These are phyloP conservation scores for Elmis aenea DNA, from an alignment of 2,888 invertebrate genomes.

Conservation along the genomic window DNA sequence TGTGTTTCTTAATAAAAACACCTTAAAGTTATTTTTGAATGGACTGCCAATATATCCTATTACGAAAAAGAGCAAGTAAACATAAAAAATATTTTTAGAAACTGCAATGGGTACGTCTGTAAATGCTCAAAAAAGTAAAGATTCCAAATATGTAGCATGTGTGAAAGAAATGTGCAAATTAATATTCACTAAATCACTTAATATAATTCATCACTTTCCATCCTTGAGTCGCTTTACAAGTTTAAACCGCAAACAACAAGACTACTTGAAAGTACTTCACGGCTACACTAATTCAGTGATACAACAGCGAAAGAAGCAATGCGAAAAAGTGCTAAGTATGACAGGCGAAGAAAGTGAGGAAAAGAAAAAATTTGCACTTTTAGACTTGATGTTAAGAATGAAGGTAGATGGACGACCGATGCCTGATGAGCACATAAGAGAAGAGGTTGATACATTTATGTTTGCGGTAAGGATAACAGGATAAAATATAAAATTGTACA, in stretches of 20 bases:
- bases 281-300: conserved; percentile 56
- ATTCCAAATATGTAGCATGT: conserved; percentile 67
- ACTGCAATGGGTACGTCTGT: conserved; percentile 78
- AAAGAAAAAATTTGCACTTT: conserved; percentile 61
- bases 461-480: too few species aligned
- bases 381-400: conserved; percentile 58
- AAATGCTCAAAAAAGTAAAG: conserved; percentile 62
- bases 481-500: too few species aligned
- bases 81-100: conserved; percentile 50
- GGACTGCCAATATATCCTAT: too few species aligned
- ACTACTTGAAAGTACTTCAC: conserved; percentile 48
- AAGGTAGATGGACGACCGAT: conserved; percentile 57
- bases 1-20: too few species aligned
- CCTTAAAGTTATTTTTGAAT: too few species aligned
- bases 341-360: conserved; percentile 43
- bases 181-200: conserved; percentile 45
- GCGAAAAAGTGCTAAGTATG: background rate
- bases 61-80: too few species aligned
- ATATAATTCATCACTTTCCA: conserved; percentile 49
- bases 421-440: conserved; percentile 56
- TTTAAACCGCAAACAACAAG: conserved; percentile 54
- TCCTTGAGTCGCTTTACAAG: conserved; percentile 52
- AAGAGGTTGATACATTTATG: conserved; percentile 72
- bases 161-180: conserved; percentile 52
- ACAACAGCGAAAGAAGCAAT: conserved; percentile 44